Base-by-base conservation (phyloP, 1,140 invertebrate species). In the Batillaria attramentaria region DNA sequence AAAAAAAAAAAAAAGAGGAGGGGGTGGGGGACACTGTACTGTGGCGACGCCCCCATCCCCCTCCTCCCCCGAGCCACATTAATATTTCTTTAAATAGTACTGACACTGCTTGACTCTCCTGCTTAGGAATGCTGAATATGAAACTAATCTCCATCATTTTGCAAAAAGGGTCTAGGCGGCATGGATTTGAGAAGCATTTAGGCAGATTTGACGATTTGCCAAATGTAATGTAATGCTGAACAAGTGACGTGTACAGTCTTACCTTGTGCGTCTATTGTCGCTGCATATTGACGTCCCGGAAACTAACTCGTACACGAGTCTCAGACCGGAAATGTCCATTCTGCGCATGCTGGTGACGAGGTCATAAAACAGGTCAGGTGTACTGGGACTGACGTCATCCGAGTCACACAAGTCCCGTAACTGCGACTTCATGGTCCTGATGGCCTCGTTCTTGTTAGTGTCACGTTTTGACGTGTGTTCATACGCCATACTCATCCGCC, bases 361-460 rank as follows among this genome's bases (percentile, higher is more conserved):
- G 3, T 88, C 84, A 41, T 86, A 83, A 78, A 93, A 92, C n/a
- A 91, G 81, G 13, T 81, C 69, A 10, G 92, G 90, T 39, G 90
- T 88, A 41, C 92, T 86, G 20, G 79, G 80, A 24, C 76, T 73
- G 31, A 86, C 50, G 33, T 78, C 81, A 2, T 39, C 3, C 0
- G 24, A 10, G 24, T 3, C 4, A 20, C 68, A 70, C 68, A 70
- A 10, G 5, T 46, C 24, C 6, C 68, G 68, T 0, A 70, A 24
- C 3, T 16, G n/a, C 3, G 8, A 39, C 50, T 42, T 70, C 3
- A 46, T 42, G 31, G 18, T 46, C 33, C 68, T 24, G 8, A 43
- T 5, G 2, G 42, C 68, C n/a, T 46, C 42, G 57, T 62, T 31
- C 24, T 62, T n/a, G 24, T 10, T n/a, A 62, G 8, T 62, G 8